Evolutionary conservation across 2,113 vertebrate genomes (phyloP).

Genomic region (Actinemys pallida): DNA sequence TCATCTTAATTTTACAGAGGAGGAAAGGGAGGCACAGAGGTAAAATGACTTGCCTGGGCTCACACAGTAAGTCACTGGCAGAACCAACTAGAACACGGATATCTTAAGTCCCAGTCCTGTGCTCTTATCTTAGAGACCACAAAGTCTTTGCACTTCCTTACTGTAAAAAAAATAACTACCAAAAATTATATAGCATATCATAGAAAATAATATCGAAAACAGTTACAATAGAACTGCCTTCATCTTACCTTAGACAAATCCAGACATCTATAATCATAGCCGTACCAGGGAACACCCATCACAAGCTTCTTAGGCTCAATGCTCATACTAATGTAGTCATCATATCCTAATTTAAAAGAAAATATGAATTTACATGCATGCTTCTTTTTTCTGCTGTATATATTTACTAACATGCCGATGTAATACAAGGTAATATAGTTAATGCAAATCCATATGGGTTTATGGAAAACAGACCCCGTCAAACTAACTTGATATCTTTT

Average conservation of each 20-base stretch:
- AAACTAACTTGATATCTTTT: background rate
- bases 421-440: background rate
- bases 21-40: background rate
- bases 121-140: background rate
- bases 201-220: background rate
- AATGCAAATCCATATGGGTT: background rate
- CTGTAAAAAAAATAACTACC: background rate
- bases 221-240: constrained; percentile 22
- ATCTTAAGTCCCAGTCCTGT: background rate
- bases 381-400: constrained; percentile 16
- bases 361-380: constrained; percentile 26
- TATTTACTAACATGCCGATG: background rate
- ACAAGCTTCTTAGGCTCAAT: constrained; percentile 91
- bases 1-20: background rate
- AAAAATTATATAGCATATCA: background rate
- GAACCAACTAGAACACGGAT: background rate
- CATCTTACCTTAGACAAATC: constrained; percentile 84
- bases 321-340: constrained; percentile 85
- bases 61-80: background rate
- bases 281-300: constrained; percentile 99
- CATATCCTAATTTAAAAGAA: constrained; percentile 83
- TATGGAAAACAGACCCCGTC: background rate
- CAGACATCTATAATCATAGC: constrained; percentile 93
- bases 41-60: background rate
- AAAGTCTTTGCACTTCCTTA: background rate